Base-by-base conservation (phyloP, 2,888 invertebrate species). In the Euclidia mi region DNA sequence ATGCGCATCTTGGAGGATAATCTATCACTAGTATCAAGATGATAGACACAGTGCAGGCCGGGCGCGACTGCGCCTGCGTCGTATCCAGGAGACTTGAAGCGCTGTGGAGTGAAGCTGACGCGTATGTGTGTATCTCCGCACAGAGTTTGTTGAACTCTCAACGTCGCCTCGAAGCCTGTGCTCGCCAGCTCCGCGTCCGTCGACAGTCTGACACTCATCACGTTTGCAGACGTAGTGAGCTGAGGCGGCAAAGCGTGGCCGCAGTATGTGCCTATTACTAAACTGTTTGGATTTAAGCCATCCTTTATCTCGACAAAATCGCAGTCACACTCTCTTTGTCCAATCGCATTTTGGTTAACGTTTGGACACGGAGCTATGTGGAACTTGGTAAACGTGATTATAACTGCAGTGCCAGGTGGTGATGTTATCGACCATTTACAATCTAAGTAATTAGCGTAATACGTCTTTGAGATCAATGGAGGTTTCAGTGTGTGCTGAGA, bases 291-390 rank as follows among this genome's bases (percentile, higher is more conserved):
- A 44, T 96, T 96, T 9, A 95, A 78, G 0, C 98, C 98, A 86
- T 98, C 98, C 49, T 94, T 95, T 42, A 97, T 81, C 94, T 97
- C 96, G 6, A 98, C 77, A 71, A 92, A 97, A 86, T 98, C 97
- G 65, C 97, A 97, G 1, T 89, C 87, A 81, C 98, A 98, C 25
- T 91, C 88, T 18, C 72, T 84, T 12, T 84, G 83, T 0, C 87
- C 88, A 50, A 85, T 57, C 10, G 81, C 83, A 12, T 91, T 94
- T 73, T 92, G 89, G 66, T 91, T 92, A 0, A 86, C 77, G 56
- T 85, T 80, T 17, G 61, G 50, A 64, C 95, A 94, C 0, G 92
- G 79, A 11, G 95, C 90, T 20, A 96, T 73, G 71, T 96, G 94
- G 41, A 96, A 88, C 10, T 91, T 85, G 18, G 85, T 86, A 44